A percentile compares a stretch with the other conserved stretches of the same genome.
Conservation (phyloP, 2,797 vertebrate species). For the Argentina silus region DNA sequence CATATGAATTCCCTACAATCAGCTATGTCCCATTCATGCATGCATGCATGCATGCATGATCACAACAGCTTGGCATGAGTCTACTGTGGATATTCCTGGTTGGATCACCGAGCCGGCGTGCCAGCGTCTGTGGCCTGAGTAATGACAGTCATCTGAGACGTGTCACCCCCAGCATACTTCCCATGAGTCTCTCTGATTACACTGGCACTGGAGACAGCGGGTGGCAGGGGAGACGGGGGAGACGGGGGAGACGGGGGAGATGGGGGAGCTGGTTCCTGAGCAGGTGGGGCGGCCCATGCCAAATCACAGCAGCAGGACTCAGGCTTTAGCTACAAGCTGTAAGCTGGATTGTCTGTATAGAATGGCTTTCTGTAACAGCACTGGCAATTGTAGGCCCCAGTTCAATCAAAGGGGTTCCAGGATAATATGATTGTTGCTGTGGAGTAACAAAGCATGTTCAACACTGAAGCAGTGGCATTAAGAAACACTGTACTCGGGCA, state of each 20-base stretch:
- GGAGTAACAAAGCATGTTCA: not conserved
- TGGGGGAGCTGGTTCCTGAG: too few species aligned
- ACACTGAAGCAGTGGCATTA: too few species aligned
- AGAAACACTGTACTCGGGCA: too few species aligned
- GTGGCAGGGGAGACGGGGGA: not conserved
- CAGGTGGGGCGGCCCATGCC: not conserved
- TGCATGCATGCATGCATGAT: not conserved
- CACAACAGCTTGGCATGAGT: not conserved
- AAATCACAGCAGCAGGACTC: not conserved
- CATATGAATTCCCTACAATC: not conserved
- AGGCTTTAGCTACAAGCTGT: too few species aligned
- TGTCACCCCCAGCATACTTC: constrained; percentile 32
- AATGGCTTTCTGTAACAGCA: not conserved
- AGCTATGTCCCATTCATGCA: not conserved
- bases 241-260: not conserved
- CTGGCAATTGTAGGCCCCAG: not conserved
- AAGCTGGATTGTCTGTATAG: too few species aligned
- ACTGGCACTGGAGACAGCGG: not conserved
- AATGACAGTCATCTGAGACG: constrained; percentile 34
- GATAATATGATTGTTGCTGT: not conserved
- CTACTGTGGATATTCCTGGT: constrained; percentile 10
- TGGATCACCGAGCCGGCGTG: constrained; percentile 14
- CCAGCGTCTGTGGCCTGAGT: constrained; percentile 9
- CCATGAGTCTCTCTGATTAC: constrained; percentile 19
- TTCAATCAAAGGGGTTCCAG: not conserved